Percentiles rank a stretch among this genome's conserved stretches.
phyloP scores from a whole-genome alignment of 2,888 invertebrate species.

The Himalopsyche anomala region DNA sequence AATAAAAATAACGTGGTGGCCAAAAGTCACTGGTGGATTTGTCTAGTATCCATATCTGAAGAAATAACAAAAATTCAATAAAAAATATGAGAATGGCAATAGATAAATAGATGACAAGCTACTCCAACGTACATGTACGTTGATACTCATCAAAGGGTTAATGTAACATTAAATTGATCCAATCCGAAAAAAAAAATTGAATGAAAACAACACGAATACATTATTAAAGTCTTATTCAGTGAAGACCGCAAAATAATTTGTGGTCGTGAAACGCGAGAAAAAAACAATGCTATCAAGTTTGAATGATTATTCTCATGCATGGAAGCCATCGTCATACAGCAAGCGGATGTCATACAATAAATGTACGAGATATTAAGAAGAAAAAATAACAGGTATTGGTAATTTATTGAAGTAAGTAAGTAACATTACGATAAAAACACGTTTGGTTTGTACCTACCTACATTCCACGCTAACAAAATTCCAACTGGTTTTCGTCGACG shows the following conservation, averaged over 20 bases:
- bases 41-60: too few species aligned
- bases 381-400: slow-evolving; percentile 39
- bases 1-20: too few species aligned
- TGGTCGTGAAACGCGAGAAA: not conserved
- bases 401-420: slow-evolving; percentile 43
- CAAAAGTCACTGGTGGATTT: too few species aligned
- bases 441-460: slow-evolving; percentile 15
- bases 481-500: slow-evolving; percentile 23
- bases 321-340: not conserved
- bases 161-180: too few species aligned
- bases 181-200: not conserved
- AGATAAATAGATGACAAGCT: too few species aligned
- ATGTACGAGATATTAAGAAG: slow-evolving; percentile 34
- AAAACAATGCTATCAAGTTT: slow-evolving; percentile 18
- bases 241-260: not conserved
- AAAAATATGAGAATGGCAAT: too few species aligned
- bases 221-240: not conserved
- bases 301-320: slow-evolving; percentile 29
- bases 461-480: slow-evolving; percentile 9
- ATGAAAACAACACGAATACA: slow-evolving; percentile 4
- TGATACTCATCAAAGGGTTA: too few species aligned
- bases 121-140: too few species aligned
- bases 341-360: slow-evolving; percentile 40
- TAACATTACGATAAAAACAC: slow-evolving; percentile 28
- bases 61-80: too few species aligned